Conservation (phyloP, 2,888 invertebrate species). For the Corbicula japonica region DNA sequence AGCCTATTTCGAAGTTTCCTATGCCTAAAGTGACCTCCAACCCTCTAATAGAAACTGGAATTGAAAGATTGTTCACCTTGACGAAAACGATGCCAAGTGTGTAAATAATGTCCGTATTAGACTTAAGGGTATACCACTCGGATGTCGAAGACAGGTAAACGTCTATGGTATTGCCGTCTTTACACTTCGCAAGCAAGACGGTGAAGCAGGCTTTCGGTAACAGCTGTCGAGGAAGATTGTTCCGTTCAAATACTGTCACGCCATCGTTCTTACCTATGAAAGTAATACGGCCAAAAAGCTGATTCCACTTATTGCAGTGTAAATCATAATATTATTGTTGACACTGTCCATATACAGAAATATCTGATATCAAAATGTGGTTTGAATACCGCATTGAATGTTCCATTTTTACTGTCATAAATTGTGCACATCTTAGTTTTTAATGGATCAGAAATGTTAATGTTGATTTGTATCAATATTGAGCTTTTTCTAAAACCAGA, state of each 20-base stretch:
- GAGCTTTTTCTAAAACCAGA: too few relatives aligned
- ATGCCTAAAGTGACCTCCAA: background rate
- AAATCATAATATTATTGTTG: too few relatives aligned
- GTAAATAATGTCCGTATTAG: background rate
- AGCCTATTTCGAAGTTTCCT: background rate
- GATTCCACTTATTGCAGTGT: too few relatives aligned
- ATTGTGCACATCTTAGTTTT: background rate
- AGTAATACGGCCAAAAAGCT: background rate
- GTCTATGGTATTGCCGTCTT: slow-evolving; percentile 18
- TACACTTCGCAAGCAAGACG: slow-evolving; percentile 16
- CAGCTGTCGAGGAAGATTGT: slow-evolving; percentile 4
- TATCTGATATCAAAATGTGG: background rate
- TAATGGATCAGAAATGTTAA: background rate
- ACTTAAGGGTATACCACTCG: slow-evolving; percentile 27
- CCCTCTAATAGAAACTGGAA: slow-evolving; percentile 43
- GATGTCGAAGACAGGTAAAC: slow-evolving; percentile 37
- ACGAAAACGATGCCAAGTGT: slow-evolving; percentile 40
- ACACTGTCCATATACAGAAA: too few relatives aligned
- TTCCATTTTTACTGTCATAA: background rate
- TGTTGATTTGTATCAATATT: too few relatives aligned
- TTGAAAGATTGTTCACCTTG: slow-evolving; percentile 21
- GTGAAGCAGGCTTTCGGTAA: slow-evolving; percentile 31
- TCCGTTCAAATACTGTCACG: slow-evolving; percentile 17
- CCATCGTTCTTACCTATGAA: background rate
- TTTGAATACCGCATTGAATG: background rate